phyloP scores from a whole-genome alignment of 2,888 invertebrate genomes.

The Amitus sp. region DNA sequence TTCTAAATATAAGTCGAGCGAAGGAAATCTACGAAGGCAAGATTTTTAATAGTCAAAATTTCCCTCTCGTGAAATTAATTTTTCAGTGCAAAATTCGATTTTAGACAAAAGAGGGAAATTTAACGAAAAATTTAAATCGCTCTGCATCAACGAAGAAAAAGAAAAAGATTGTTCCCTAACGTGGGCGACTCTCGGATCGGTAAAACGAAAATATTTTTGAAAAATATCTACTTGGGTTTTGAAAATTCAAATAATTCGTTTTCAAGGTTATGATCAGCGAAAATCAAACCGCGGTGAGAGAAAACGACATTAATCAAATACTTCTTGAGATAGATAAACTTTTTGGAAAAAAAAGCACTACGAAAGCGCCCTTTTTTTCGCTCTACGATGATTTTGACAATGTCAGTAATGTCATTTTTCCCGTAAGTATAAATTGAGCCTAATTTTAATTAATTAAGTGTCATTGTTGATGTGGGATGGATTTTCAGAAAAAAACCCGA shows the following conservation, averaged over 20 bases:
- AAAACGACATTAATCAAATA: conserved; percentile 77
- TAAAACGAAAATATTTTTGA: conserved; percentile 18
- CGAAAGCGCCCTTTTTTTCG: conserved; percentile 72
- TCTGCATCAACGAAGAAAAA: conserved; percentile 52
- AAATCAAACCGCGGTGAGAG: conserved; percentile 69
- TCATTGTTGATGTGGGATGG: background rate
- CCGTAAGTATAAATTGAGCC: conserved; percentile 54
- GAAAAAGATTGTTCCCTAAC: conserved; percentile 52
- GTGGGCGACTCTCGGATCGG: conserved; percentile 57
- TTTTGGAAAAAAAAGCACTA: conserved; percentile 79
- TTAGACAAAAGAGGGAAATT: conserved; percentile 21
- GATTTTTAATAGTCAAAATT: no score
- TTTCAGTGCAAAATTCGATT: conserved; percentile 18
- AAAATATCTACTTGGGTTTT: conserved; percentile 71
- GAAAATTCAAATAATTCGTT: no score
- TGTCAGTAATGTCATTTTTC: conserved; percentile 74
- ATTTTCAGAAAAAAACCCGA: conserved; percentile 34
- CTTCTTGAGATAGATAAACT: conserved; percentile 76
- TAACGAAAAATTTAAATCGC: conserved; percentile 26
- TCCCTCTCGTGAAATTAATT: conserved; percentile 6
- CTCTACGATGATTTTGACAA: conserved; percentile 78
- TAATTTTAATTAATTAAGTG: background rate
- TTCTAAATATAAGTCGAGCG: conserved; percentile 73
- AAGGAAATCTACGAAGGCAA: conserved; percentile 71
- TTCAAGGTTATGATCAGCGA: conserved; percentile 72